Conservation (phyloP, 2,797 vertebrate genomes). For the Neostethus bicornis region DNA sequence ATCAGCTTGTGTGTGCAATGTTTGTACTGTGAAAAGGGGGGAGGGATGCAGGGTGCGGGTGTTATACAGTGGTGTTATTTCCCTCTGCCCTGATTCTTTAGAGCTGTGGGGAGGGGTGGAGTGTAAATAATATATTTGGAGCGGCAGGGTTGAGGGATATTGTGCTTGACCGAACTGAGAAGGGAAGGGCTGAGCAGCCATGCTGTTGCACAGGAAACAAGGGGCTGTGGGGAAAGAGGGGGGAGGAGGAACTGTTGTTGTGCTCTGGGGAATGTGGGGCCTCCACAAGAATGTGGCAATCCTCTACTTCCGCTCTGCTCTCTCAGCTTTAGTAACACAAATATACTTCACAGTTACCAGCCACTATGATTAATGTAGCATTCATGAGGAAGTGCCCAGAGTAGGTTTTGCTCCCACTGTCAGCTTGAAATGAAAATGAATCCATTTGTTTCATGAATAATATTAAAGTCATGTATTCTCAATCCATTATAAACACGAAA, state of each 20-base stretch:
- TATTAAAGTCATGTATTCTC: too few relatives aligned
- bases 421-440: conserved; percentile 1
- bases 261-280: conserved; percentile 65
- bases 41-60: conserved; percentile 5
- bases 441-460: too few relatives aligned
- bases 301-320: conserved; percentile 52
- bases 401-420: conserved; percentile 23
- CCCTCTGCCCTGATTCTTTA: conserved; percentile 76
- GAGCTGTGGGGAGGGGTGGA: conserved; percentile 61
- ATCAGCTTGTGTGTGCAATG: conserved; percentile 36
- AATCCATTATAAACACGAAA: too few relatives aligned
- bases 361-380: conserved; percentile 26
- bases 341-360: conserved; percentile 30
- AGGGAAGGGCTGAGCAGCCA: conserved; percentile 45
- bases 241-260: conserved; percentile 33
- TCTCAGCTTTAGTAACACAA: conserved; percentile 36
- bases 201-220: conserved; percentile 64
- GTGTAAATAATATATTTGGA: conserved; percentile 80
- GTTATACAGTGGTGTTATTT: conserved; percentile 74
- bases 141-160: conserved; percentile 46
- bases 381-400: conserved; percentile 14
- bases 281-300: conserved; percentile 66
- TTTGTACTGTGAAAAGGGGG: conserved; percentile 6
- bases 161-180: conserved; percentile 50
- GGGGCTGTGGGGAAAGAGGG: conserved; percentile 9